Evolutionary conservation across 2,113 vertebrate species (phyloP).

Genomic region (Cichladusa arquata): DNA sequence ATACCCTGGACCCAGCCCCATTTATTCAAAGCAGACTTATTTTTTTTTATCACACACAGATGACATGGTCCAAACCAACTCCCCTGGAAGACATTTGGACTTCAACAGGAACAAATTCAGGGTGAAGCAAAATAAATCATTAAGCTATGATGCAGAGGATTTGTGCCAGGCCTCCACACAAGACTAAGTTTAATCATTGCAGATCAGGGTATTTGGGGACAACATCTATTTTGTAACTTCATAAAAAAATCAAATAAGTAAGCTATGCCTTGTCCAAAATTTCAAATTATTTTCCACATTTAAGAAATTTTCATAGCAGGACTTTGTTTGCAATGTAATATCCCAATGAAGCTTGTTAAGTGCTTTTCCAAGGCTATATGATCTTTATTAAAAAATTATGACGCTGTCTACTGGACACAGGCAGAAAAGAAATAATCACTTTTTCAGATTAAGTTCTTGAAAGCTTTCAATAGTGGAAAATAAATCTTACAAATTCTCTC

Average conservation of each 20-base stretch:
- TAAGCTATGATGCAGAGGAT: slow-evolving; percentile 6
- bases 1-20: accelerated
- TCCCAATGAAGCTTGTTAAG: slow-evolving; percentile 7
- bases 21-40: neutral
- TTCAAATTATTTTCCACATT: slow-evolving; percentile 25
- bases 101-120: slow-evolving; percentile 6
- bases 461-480: slow-evolving; percentile 7
- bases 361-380: neutral
- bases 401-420: neutral
- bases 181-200: slow-evolving; percentile 35
- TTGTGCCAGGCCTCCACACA: slow-evolving; percentile 18
- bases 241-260: neutral
- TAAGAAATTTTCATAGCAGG: neutral
- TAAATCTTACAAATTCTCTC: slow-evolving; percentile 23
- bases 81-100: neutral
- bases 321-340: neutral
- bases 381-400: neutral
- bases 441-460: slow-evolving; percentile 51
- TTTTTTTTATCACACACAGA: neutral
- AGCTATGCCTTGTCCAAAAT: neutral
- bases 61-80: neutral
- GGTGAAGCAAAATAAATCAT: slow-evolving; percentile 49
- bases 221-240: slow-evolving; percentile 41
- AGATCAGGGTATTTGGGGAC: slow-evolving; percentile 45
- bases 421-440: slow-evolving; percentile 44